Conservation (phyloP, 92 coral and sea anemone species). For the Hydrozoanthus gracilis region DNA sequence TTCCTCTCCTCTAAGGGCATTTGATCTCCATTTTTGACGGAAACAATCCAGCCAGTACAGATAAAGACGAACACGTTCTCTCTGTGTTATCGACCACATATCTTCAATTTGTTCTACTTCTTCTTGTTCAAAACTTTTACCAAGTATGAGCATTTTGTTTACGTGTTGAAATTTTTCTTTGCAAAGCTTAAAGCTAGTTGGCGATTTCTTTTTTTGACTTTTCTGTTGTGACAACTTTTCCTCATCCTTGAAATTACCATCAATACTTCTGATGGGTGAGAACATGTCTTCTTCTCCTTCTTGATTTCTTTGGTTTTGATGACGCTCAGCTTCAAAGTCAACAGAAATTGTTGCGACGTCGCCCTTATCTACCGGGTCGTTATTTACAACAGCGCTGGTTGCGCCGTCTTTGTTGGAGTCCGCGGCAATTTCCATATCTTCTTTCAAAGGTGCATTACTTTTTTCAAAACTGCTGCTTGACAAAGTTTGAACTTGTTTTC, state of each 20-base stretch:
- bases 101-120: constrained; percentile 48
- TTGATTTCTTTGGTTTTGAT: constrained; percentile 50
- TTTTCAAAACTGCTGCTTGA: neutral
- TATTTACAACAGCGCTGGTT: too few relatives aligned
- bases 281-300: constrained; percentile 59
- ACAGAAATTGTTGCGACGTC: constrained; percentile 38
- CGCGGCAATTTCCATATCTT: neutral
- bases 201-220: neutral
- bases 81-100: constrained; percentile 68
- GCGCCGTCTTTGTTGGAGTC: neutral
- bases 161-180: constrained; percentile 14
- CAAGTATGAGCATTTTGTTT: constrained; percentile 28
- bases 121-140: constrained; percentile 45
- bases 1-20: constrained; percentile 49
- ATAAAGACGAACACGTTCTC: constrained; percentile 67
- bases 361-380: neutral
- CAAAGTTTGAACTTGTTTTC: neutral
- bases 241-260: neutral
- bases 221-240: neutral
- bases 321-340: constrained; percentile 53
- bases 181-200: neutral
- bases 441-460: neutral
- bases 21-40: constrained; percentile 42
- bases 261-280: constrained; percentile 23
- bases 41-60: constrained; percentile 64